A percentile compares a stretch with the other conserved stretches of the same genome.
Evolutionary conservation across 2,888 invertebrate genomes (phyloP).

Genomic region (Agelastica alni): DNA sequence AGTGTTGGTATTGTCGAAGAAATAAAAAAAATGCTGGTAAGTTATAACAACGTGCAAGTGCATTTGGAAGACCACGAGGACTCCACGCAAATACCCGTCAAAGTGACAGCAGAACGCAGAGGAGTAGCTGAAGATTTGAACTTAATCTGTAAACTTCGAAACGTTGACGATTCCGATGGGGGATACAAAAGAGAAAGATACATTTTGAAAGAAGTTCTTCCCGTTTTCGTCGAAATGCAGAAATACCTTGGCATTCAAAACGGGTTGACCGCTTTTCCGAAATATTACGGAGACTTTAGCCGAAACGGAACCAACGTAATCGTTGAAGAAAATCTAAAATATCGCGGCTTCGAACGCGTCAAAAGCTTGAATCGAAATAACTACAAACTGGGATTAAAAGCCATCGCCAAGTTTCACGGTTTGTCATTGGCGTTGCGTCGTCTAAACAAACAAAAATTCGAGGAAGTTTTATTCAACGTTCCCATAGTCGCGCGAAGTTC

Average conservation of each 20-base stretch:
- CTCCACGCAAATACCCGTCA: not conserved
- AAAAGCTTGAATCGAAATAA: not conserved
- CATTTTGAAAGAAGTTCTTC: not conserved
- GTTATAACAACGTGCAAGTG: not conserved
- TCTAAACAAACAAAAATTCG: not conserved
- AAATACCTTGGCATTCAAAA: not conserved
- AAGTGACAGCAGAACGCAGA: not conserved
- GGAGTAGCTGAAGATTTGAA: not conserved
- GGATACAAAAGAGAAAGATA: not conserved
- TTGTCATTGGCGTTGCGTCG: not conserved
- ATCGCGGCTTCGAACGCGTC: not conserved
- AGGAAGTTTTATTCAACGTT: not conserved
- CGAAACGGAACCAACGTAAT: not conserved
- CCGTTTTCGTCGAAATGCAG: not conserved
- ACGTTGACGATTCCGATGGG: not conserved
- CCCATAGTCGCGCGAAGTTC: not conserved
- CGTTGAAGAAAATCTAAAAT: not conserved
- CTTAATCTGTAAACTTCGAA: not conserved
- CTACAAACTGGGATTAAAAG: not conserved
- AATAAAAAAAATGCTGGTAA: not conserved
- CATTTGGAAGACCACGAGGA: not conserved
- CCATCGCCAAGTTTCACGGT: conserved; percentile 1
- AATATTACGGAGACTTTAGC: not conserved
- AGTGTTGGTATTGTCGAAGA: not conserved
- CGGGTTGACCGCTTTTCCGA: not conserved